phyloP scores from a whole-genome alignment of 2,113 vertebrate species.

The Calonectris borealis region DNA sequence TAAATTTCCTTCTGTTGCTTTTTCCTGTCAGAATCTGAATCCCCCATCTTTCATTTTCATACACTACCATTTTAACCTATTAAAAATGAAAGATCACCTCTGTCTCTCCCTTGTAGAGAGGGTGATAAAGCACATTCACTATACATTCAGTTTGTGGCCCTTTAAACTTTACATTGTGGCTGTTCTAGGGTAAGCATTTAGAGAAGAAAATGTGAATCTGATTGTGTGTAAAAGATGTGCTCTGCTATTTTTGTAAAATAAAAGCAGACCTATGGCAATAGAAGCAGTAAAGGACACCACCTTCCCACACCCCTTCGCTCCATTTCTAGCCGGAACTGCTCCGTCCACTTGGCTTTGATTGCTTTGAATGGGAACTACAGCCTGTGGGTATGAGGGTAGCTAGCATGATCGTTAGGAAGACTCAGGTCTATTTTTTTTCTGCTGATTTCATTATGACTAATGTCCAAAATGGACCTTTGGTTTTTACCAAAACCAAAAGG shows the following conservation, averaged over 20 bases:
- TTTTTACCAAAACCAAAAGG: neutral
- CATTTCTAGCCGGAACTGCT: neutral
- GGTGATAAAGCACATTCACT: neutral
- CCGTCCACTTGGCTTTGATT: neutral
- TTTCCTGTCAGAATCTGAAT: neutral
- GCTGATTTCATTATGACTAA: neutral
- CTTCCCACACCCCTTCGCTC: neutral
- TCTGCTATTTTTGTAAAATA: neutral
- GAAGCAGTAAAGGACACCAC: neutral
- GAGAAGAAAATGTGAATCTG: neutral
- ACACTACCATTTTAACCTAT: neutral
- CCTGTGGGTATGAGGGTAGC: neutral
- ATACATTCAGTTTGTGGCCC: neutral
- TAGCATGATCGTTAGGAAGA: neutral
- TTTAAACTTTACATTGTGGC: neutral
- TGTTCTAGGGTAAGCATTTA: neutral
- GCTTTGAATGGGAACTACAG: neutral
- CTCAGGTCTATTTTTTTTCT: rapidly evolving
- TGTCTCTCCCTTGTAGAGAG: neutral
- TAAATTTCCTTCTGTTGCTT: neutral
- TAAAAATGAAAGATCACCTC: neutral
- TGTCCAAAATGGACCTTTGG: too few relatives aligned
- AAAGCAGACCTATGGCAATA: neutral
- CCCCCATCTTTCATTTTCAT: neutral
- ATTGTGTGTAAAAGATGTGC: neutral